A percentile compares a stretch with the other conserved stretches of the same genome.
phyloP scores from a whole-genome alignment of 2,797 vertebrate genomes.

The Peromyscus melanophrys region DNA sequence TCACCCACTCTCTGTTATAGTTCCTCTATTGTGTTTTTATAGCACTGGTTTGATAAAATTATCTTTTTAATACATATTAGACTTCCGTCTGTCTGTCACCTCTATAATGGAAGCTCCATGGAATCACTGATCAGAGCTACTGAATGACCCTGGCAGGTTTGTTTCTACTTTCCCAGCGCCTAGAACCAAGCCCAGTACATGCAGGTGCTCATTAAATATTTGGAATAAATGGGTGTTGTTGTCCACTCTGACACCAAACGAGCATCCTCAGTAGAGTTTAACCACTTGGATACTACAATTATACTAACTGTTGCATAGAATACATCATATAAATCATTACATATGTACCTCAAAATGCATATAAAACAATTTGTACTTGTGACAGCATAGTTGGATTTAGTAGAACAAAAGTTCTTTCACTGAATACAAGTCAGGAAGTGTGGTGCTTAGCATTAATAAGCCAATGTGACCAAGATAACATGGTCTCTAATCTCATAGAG shows the following conservation, averaged over 20 bases:
- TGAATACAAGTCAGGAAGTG: background rate
- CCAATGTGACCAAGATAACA: background rate
- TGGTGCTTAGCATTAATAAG: background rate
- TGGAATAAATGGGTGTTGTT: background rate
- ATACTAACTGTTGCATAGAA: slow-evolving; percentile 7
- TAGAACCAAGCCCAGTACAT: background rate
- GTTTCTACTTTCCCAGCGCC: background rate
- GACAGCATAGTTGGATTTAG: background rate
- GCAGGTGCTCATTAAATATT: background rate
- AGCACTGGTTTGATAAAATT: background rate
- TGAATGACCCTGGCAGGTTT: background rate
- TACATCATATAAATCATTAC: background rate
- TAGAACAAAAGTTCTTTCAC: background rate
- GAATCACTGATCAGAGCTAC: background rate
- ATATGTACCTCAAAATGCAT: background rate
- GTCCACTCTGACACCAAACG: background rate
- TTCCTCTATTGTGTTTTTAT: background rate
- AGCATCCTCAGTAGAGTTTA: slow-evolving; percentile 2
- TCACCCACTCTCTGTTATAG: background rate
- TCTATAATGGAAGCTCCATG: background rate
- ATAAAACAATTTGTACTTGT: slow-evolving; percentile 13
- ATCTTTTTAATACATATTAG: background rate
- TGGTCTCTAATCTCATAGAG: background rate
- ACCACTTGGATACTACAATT: background rate
- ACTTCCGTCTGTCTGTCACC: background rate